Evolutionary conservation across 2,797 vertebrate genomes (phyloP).

Genomic region (Delichon dasypus): DNA sequence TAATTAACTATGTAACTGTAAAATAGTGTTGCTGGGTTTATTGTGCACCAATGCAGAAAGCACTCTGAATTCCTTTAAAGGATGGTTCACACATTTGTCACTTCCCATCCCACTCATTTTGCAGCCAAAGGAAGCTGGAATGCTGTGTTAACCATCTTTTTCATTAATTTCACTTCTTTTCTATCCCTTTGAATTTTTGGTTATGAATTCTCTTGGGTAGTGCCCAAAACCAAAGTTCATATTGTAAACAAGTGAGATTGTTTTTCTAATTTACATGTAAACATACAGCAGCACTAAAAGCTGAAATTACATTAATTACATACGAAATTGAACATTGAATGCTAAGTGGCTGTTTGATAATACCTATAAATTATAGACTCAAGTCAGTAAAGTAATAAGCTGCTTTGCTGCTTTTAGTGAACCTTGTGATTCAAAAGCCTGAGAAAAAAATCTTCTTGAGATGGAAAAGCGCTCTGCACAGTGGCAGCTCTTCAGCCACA

Average conservation of each 20-base stretch:
- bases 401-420: neutral
- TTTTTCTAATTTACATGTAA: neutral
- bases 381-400: neutral
- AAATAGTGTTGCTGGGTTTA: neutral
- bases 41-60: neutral
- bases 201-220: neutral
- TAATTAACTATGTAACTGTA: neutral
- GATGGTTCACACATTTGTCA: conserved; percentile 1
- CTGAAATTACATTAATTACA: neutral
- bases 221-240: neutral
- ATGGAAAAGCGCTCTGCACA: neutral
- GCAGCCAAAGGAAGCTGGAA: neutral
- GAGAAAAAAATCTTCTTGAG: neutral
- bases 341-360: neutral
- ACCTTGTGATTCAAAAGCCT: neutral
- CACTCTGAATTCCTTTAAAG: neutral
- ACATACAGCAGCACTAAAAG: neutral
- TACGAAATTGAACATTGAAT: neutral
- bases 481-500: neutral
- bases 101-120: conserved; percentile 16
- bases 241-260: neutral
- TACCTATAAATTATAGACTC: neutral
- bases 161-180: neutral
- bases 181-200: neutral
- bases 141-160: neutral